These are phyloP conservation scores for Noctua janthina DNA, from an alignment of 2,888 invertebrate species.

Conservation along the genomic window DNA sequence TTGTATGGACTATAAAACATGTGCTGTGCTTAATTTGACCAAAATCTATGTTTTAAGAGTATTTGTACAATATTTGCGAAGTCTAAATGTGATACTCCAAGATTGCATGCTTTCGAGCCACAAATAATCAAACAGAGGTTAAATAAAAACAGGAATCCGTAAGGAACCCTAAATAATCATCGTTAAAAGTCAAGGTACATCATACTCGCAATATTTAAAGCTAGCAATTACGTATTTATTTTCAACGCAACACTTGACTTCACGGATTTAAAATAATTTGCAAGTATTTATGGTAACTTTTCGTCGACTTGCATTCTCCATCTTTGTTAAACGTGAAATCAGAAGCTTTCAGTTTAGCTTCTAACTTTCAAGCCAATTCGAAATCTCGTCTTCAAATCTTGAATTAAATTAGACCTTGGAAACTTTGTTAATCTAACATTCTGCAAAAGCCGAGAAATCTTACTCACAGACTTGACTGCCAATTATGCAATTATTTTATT, in stretches of 20 bases:
- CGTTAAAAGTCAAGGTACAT: slow-evolving; percentile 51
- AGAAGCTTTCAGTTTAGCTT: background rate
- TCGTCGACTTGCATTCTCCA: background rate
- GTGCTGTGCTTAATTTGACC: background rate
- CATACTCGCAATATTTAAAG: slow-evolving; percentile 30
- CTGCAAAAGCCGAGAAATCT: too few relatives aligned
- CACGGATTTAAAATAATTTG: slow-evolving; percentile 35
- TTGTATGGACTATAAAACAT: background rate
- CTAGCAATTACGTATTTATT: slow-evolving; percentile 43
- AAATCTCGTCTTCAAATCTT: background rate
- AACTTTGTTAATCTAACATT: too few relatives aligned
- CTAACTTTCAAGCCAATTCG: background rate
- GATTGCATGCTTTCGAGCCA: too few relatives aligned
- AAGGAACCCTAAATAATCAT: slow-evolving; percentile 15
- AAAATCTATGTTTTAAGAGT: background rate
- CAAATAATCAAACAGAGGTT: background rate
- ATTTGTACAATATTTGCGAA: background rate
- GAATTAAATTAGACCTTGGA: too few relatives aligned
- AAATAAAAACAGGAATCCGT: background rate
- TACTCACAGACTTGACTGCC: too few relatives aligned
- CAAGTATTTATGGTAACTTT: slow-evolving; percentile 25
- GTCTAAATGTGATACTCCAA: too few relatives aligned
- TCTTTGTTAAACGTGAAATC: slow-evolving; percentile 5
- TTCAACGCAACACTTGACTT: slow-evolving; percentile 52
- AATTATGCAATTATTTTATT: too few relatives aligned